Evolutionary conservation across 1,140 invertebrate species (phyloP).

Genomic region (Macrobrachium nipponense): DNA sequence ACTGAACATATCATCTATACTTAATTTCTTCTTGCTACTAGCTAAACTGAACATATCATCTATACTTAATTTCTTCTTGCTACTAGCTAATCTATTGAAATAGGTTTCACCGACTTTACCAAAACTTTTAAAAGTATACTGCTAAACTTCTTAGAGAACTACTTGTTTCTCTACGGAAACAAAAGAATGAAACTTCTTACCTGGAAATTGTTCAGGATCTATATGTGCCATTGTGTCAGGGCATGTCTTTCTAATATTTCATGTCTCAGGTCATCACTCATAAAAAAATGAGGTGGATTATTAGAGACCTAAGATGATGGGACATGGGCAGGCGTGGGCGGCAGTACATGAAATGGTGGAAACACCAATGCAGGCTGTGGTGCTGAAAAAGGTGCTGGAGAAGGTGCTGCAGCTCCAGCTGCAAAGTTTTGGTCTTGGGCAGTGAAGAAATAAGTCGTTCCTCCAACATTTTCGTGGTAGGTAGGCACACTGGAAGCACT

Average conservation of each 20-base stretch:
- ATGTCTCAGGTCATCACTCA: slow-evolving; percentile 80
- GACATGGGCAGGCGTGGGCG: slow-evolving; percentile 56
- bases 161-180: neutral
- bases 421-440: slow-evolving; percentile 69
- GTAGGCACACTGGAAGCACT: slow-evolving; percentile 47
- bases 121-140: too few relatives aligned
- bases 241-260: slow-evolving; percentile 84
- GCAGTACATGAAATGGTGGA: slow-evolving; percentile 59
- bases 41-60: too few relatives aligned
- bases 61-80: too few relatives aligned
- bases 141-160: too few relatives aligned
- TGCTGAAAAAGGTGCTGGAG: slow-evolving; percentile 67
- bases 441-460: slow-evolving; percentile 92
- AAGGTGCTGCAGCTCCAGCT: slow-evolving; percentile 29
- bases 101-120: too few relatives aligned
- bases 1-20: too few relatives aligned
- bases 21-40: too few relatives aligned
- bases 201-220: slow-evolving; percentile 75
- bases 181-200: slow-evolving; percentile 66
- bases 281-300: slow-evolving; percentile 75
- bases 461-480: slow-evolving; percentile 80
- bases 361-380: slow-evolving; percentile 46
- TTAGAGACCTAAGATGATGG: slow-evolving; percentile 56
- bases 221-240: slow-evolving; percentile 78
- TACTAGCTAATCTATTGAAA: too few relatives aligned